These are phyloP conservation scores for Sorex fumeus DNA, from an alignment of 2,113 vertebrate species.

Conservation along the genomic window DNA sequence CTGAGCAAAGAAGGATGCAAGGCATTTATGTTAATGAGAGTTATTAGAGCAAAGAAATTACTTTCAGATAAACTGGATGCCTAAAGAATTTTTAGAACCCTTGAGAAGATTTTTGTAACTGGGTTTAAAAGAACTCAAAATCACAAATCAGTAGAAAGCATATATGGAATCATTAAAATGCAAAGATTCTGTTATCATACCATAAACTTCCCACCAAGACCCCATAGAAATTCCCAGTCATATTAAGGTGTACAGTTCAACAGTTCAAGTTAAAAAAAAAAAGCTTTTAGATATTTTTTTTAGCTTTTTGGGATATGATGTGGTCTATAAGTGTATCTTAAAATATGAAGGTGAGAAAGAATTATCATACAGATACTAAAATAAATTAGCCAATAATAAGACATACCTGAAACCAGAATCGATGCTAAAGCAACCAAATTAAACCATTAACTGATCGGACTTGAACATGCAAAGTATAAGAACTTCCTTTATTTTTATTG, in stretches of 20 bases:
- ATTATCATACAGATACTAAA: neutral
- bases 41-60: neutral
- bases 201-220: neutral
- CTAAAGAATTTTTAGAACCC: neutral
- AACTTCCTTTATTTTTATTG: neutral
- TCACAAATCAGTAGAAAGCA: neutral
- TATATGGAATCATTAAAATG: neutral
- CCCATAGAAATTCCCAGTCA: rapidly evolving
- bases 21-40: neutral
- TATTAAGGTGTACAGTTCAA: neutral
- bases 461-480: neutral
- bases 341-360: neutral
- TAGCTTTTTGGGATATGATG: rapidly evolving
- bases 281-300: neutral
- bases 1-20: neutral
- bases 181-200: neutral
- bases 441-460: neutral
- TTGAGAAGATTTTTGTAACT: neutral
- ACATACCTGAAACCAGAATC: neutral
- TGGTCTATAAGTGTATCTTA: neutral
- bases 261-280: neutral
- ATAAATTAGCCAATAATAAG: neutral
- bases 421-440: neutral
- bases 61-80: neutral
- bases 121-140: neutral